Evolutionary conservation across 1,140 invertebrate genomes (phyloP).

Genomic region (Aricia agestis): DNA sequence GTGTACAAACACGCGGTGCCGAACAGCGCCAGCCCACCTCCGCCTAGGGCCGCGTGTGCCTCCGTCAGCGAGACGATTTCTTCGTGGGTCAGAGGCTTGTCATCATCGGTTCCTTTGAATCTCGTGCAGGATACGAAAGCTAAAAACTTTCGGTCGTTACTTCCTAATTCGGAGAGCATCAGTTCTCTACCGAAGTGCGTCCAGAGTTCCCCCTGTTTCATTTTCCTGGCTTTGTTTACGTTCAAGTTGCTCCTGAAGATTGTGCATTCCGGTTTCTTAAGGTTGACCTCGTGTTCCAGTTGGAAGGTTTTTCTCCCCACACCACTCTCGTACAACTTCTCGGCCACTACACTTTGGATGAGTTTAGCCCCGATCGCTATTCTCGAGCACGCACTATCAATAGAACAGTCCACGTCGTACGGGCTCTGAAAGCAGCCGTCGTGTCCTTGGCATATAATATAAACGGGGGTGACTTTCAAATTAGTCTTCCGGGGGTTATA

Average conservation of each 20-base stretch:
- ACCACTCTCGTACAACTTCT: constrained; percentile 90
- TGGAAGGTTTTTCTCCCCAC: constrained; percentile 89
- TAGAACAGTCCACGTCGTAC: constrained; percentile 79
- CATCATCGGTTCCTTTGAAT: constrained; percentile 81
- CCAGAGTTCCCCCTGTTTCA: constrained; percentile 90
- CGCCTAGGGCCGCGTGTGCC: constrained; percentile 91
- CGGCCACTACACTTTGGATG: constrained; percentile 90
- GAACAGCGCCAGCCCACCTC: constrained; percentile 92
- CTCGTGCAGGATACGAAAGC: constrained; percentile 92
- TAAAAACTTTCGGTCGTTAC: constrained; percentile 87
- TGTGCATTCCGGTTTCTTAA: constrained; percentile 78
- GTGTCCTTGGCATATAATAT: constrained; percentile 85
- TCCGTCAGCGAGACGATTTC: constrained; percentile 85
- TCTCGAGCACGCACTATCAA: constrained; percentile 84
- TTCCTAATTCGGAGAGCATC: constrained; percentile 79
- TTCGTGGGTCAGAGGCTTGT: constrained; percentile 81
- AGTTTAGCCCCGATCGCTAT: constrained; percentile 88
- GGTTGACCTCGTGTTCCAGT: constrained; percentile 80
- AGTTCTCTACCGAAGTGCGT: constrained; percentile 88
- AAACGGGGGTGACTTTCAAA: constrained; percentile 79
- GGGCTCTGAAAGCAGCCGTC: constrained; percentile 89
- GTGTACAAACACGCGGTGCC: constrained; percentile 93
- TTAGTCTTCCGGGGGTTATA: constrained; percentile 72
- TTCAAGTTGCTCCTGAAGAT: constrained; percentile 84
- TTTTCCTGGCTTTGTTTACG: constrained; percentile 82